Evolutionary conservation across 2,113 vertebrate species (phyloP).

Genomic region (Leucosticte australis): DNA sequence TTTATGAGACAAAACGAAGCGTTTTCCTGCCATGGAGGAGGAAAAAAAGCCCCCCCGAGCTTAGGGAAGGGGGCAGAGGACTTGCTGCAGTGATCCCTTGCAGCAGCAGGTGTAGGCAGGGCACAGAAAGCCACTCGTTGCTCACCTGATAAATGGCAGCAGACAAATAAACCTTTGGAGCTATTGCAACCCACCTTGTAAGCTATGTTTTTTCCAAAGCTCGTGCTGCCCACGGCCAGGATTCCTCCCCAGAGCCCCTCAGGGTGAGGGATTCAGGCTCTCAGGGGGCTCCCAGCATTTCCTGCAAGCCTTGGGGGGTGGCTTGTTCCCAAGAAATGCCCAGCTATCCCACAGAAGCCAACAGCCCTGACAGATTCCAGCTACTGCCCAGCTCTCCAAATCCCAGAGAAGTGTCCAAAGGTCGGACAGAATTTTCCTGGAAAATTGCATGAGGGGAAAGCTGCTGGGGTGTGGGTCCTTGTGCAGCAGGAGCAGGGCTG

Average conservation of each 20-base stretch:
- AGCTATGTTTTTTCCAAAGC: conserved; percentile 21
- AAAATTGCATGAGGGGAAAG: neutral
- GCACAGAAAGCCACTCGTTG: neutral
- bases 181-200: conserved; percentile 37
- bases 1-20: neutral
- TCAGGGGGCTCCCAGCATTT: neutral
- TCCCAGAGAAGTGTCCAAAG: conserved; percentile 27
- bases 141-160: conserved; percentile 41
- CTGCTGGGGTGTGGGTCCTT: neutral
- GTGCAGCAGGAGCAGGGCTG: fast-evolving
- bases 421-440: conserved; percentile 1
- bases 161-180: conserved; percentile 71
- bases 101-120: conserved; percentile 1
- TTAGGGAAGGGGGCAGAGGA: neutral
- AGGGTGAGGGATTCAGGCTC: neutral
- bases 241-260: neutral
- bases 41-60: fast-evolving
- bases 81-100: neutral
- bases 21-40: neutral
- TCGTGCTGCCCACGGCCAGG: fast-evolving
- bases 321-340: neutral
- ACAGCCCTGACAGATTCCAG: neutral
- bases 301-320: neutral
- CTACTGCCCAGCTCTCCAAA: neutral
- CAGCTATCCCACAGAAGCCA: neutral